Conservation (phyloP, 2,113 vertebrate species). For the Anarhynchus alexandrinus region DNA sequence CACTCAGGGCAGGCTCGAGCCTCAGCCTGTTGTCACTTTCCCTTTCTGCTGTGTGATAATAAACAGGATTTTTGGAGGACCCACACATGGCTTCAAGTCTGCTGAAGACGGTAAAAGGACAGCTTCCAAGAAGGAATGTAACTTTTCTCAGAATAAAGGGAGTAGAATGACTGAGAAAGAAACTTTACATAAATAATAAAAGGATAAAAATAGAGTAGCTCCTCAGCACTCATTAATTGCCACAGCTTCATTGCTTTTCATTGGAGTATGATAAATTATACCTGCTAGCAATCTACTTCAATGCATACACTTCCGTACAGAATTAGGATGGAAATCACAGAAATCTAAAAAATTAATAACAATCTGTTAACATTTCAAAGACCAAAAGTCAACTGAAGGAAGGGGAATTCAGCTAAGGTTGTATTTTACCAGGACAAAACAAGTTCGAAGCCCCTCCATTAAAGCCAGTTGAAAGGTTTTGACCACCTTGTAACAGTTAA, state of each 20-base stretch:
- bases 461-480: background rate
- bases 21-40: background rate
- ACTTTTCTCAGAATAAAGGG: background rate
- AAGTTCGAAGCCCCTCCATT: background rate
- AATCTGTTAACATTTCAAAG: background rate
- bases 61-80: background rate
- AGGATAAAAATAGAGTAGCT: background rate
- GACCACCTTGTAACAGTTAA: background rate
- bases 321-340: background rate
- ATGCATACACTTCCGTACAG: background rate
- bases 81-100: background rate
- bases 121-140: background rate
- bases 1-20: background rate
- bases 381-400: background rate
- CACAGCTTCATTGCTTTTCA: background rate
- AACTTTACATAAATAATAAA: background rate
- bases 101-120: background rate
- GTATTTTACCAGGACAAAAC: background rate
- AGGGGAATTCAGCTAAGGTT: background rate
- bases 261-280: background rate
- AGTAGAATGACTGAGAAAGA: background rate
- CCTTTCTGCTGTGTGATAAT: background rate
- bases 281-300: background rate
- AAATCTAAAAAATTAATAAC: background rate
- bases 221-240: background rate